Evolutionary conservation across 2,888 invertebrate genomes (phyloP).

Genomic region (Sphinx pinastri): DNA sequence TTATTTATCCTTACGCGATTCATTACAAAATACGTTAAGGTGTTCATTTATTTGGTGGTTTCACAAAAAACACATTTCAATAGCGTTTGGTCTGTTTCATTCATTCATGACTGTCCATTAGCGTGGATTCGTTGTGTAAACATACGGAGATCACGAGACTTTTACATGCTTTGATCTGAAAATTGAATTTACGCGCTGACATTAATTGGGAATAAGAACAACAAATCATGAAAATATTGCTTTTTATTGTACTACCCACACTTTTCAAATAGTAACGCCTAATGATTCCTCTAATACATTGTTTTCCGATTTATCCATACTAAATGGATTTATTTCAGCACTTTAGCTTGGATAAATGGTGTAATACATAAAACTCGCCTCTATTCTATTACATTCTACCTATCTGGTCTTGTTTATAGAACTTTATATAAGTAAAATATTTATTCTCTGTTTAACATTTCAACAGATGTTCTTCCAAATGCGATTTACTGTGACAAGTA

Average conservation of each 20-base stretch:
- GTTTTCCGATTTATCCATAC: background rate
- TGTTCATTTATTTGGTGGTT: conserved; percentile 21
- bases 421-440: background rate
- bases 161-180: conserved; percentile 41
- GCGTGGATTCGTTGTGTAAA: conserved; percentile 37
- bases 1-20: conserved; percentile 28
- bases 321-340: background rate
- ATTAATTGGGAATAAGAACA: conserved; percentile 37
- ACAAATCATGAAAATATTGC: conserved; percentile 29
- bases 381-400: background rate
- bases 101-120: conserved; percentile 42
- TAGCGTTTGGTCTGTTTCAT: conserved; percentile 35
- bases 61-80: conserved; percentile 20
- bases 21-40: conserved; percentile 25
- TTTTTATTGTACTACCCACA: conserved; percentile 25
- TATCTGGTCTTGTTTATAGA: too few species aligned
- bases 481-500: background rate
- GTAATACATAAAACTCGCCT: background rate
- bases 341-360: background rate
- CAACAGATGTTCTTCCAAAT: background rate
- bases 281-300: background rate
- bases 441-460: background rate
- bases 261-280: background rate
- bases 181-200: conserved; percentile 37
- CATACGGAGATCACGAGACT: conserved; percentile 41